Evolutionary conservation across 2,797 vertebrate species (phyloP).

Genomic region (Coregonus sp.): DNA sequence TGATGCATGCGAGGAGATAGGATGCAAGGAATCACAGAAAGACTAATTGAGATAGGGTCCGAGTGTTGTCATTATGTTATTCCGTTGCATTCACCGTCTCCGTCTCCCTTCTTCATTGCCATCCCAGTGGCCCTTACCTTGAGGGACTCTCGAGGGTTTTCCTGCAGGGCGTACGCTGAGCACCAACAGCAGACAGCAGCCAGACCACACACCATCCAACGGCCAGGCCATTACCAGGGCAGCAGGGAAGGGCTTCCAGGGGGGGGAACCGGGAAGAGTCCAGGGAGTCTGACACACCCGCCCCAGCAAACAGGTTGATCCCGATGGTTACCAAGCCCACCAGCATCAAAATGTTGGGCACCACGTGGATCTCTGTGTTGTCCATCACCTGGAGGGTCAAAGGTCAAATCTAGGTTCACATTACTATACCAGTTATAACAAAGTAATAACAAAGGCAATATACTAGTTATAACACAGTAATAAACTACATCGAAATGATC

Average conservation of each 20-base stretch:
- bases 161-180: conserved; percentile 88
- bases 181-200: conserved; percentile 82
- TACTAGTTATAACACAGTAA: neutral
- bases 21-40: no score
- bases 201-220: conserved; percentile 77
- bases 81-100: no score
- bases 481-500: neutral
- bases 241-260: conserved; percentile 89
- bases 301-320: conserved; percentile 87
- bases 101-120: no score
- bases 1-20: neutral
- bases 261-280: conserved; percentile 85
- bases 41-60: no score
- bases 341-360: conserved; percentile 93
- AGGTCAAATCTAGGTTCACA: neutral
- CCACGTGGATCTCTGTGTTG: conserved; percentile 91
- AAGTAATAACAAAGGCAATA: no score
- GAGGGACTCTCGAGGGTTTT: conserved; percentile 88
- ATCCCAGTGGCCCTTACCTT: conserved; percentile 61
- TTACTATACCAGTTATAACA: neutral
- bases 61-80: no score
- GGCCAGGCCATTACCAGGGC: conserved; percentile 83
- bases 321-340: conserved; percentile 87
- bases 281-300: conserved; percentile 95
- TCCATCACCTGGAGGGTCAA: conserved; percentile 84